Evolutionary conservation across 2,888 invertebrate genomes (phyloP).

Genomic region (Thalpophila matura): DNA sequence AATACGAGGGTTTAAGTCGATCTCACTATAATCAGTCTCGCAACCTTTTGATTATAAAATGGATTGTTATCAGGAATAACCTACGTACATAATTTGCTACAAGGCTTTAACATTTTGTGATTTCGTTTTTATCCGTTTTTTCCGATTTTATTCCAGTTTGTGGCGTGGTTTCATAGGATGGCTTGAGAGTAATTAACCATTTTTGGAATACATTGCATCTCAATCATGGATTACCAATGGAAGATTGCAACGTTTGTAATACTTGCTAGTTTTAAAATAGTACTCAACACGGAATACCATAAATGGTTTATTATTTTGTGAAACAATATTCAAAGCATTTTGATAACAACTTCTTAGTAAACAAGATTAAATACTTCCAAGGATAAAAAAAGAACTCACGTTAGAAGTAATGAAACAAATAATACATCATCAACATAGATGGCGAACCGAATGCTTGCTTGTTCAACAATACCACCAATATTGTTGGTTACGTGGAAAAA

Average conservation of each 20-base stretch:
- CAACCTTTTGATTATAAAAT: constrained; percentile 17
- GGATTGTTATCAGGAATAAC: constrained; percentile 28
- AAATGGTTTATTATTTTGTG: too few species aligned
- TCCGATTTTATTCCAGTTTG: constrained; percentile 1
- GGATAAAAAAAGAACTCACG: constrained; percentile 6
- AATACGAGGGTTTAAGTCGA: constrained; percentile 4
- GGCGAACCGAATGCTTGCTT: constrained; percentile 15
- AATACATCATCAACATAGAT: constrained; percentile 26
- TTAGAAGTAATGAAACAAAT: constrained; percentile 20
- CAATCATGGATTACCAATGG: constrained; percentile 2
- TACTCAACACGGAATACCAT: too few species aligned
- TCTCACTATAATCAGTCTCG: background rate
- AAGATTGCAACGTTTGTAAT: constrained; percentile 2
- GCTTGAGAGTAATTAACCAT: background rate
- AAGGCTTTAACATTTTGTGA: constrained; percentile 12
- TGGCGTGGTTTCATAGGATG: background rate
- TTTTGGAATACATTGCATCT: background rate
- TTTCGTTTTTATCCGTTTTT: constrained; percentile 27
- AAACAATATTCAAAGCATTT: constrained; percentile 14
- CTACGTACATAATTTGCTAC: constrained; percentile 18
- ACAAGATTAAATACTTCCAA: constrained; percentile 4
- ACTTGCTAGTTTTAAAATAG: constrained; percentile 21
- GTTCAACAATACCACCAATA: constrained; percentile 27
- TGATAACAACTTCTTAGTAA: constrained; percentile 1
- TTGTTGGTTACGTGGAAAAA: constrained; percentile 31